These are phyloP conservation scores for Xestia ashworthii DNA, from an alignment of 2,888 invertebrate genomes.

Conservation along the genomic window DNA sequence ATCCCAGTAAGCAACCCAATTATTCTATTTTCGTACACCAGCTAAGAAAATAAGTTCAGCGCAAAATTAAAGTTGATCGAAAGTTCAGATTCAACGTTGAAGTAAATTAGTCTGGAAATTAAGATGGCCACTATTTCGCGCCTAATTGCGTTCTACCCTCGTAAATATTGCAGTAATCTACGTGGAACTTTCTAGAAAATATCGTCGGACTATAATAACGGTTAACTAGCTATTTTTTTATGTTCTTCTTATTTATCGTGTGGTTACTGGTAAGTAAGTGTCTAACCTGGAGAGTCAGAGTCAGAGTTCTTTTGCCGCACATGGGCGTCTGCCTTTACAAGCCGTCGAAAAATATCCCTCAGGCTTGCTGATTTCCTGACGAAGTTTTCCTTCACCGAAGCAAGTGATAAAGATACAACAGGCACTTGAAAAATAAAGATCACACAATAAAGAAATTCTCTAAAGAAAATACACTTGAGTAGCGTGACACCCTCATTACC, in stretches of 20 bases:
- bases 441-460: no score
- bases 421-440: no score
- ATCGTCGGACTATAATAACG: constrained; percentile 49
- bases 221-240: constrained; percentile 13
- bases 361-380: no score
- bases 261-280: no score
- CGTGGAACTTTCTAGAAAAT: constrained; percentile 58
- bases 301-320: no score
- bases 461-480: background rate
- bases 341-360: no score
- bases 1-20: constrained; percentile 11
- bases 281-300: no score
- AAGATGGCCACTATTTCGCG: constrained; percentile 63
- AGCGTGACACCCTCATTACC: constrained; percentile 36
- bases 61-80: constrained; percentile 60
- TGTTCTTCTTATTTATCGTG: no score
- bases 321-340: no score
- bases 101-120: constrained; percentile 66
- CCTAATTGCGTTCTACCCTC: constrained; percentile 61
- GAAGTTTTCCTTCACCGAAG: no score
- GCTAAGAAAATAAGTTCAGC: constrained; percentile 54
- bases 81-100: constrained; percentile 55
- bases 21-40: constrained; percentile 31
- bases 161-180: constrained; percentile 62
- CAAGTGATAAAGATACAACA: no score